Evolutionary conservation across 2,888 invertebrate species (phyloP), one percentile per base, ranked within the genome.

Genomic region (Pocota personata): DNA sequence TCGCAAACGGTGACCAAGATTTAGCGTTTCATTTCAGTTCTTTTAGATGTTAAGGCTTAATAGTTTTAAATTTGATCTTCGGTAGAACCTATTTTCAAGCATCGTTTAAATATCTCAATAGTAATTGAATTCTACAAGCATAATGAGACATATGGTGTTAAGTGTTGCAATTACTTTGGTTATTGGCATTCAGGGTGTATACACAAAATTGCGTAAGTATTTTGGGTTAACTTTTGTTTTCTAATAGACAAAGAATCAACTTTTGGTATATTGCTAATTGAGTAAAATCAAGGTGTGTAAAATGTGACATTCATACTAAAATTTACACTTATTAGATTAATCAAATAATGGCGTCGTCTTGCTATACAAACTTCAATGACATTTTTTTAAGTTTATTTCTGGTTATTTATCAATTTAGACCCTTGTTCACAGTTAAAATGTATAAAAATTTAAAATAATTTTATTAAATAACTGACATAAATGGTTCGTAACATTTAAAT

Each of bases 141-240:
- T 24, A 4, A 79, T 79, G 78, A 37, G 30, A 4, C 48, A 37
- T n/a, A 32, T 40, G 6, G 67, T 67, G 67, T 67, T 72, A 1
- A 55, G 52, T 83, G 43, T 83, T 60, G 72, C 43, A 46, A 58
- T 62, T 7, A 5, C 67, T 55, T 37, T 73, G 27, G 7, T 35
- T 8, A 37, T 78, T 62, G 55, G 21, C 24, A 67, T 67, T 60
- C 82, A 72, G 7, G 10, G 52, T 40, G 77, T 12, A 8, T 52
- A 37, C 19, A 8, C 82, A 1, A 73, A 77, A 8, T 78, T 83
- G 72, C 82, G 82, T 83, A 71, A 83, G 82, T 82, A 69, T 43
- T 52, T 37, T 1, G 4, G 16, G 43, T 69, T 43, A 40, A 32
- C 6, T 60, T 40, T 6, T 43, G 10, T 30, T 46, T 46, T 32